Evolutionary conservation across 37 sponge, comb jelly and placozoan genomes (phyloP).

Genomic region (Chondrosia reniformis): DNA sequence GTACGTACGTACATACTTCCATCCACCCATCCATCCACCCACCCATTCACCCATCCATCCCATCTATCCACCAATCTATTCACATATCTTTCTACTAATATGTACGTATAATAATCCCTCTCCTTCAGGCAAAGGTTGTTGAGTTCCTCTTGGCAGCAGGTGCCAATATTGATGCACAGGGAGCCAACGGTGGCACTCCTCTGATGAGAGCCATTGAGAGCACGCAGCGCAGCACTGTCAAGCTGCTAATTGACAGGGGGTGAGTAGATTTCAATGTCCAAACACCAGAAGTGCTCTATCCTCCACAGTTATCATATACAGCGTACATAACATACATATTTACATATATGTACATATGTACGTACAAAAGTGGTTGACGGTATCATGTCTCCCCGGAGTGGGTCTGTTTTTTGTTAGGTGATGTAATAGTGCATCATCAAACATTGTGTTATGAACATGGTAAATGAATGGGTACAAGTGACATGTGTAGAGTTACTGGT

Average conservation of each 20-base stretch:
- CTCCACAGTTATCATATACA: no score
- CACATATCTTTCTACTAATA: not conserved
- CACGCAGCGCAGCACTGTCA: conserved; percentile 69
- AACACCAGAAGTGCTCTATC: not conserved
- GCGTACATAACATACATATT: not conserved
- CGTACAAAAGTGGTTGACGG: not conserved
- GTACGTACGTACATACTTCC: no score
- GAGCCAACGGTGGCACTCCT: conserved; percentile 92
- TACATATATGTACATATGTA: not conserved
- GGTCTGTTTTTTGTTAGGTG: no score
- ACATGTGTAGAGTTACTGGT: no score
- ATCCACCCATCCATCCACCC: no score
- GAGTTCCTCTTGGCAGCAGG: conserved; percentile 61
- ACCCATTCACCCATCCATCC: not conserved
- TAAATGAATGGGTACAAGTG: no score
- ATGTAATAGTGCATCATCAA: no score
- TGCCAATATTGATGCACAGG: conserved; percentile 87
- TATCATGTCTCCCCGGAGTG: no score
- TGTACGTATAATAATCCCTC: not conserved
- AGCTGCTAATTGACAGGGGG: conserved; percentile 84
- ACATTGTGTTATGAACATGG: no score
- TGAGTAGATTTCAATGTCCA: conserved; percentile 10
- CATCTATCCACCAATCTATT: not conserved
- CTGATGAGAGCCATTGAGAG: conserved; percentile 97
- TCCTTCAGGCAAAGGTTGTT: conserved; percentile 56